Conservation (phyloP, 2,113 vertebrate species). For the Scomber japonicus region DNA sequence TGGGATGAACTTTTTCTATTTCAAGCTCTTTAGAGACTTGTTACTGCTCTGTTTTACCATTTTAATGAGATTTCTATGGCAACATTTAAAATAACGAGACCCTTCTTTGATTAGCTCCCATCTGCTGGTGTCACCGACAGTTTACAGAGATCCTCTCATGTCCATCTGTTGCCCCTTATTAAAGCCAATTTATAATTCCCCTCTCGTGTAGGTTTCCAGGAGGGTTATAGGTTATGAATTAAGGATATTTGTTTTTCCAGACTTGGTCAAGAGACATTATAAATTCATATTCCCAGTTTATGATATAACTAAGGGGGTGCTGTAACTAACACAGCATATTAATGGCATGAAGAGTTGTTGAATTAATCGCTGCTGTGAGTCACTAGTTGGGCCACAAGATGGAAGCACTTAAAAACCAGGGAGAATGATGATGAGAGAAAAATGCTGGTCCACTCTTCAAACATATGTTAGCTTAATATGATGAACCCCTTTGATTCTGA, state of each 20-base stretch:
- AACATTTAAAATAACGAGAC: constrained; percentile 36
- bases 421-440: neutral
- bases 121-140: neutral
- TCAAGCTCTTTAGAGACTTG: constrained; percentile 23
- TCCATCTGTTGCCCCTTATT: constrained; percentile 9
- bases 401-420: constrained; percentile 69
- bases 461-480: neutral
- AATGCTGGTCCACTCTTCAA: neutral
- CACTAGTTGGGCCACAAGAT: constrained; percentile 64
- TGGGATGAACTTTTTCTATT: constrained; percentile 54
- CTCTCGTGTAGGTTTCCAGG: neutral
- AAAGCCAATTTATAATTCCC: neutral
- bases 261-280: neutral
- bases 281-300: neutral
- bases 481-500: neutral
- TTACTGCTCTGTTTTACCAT: constrained; percentile 28
- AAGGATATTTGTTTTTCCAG: neutral
- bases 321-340: constrained; percentile 1
- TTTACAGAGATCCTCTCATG: neutral
- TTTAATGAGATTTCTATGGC: constrained; percentile 56
- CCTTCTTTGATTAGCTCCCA: neutral
- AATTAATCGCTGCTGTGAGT: constrained; percentile 16
- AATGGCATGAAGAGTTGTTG: constrained; percentile 10
- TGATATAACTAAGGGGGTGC: neutral
- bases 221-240: neutral